A percentile compares a stretch with the other conserved stretches of the same genome.
Evolutionary conservation across 2,113 vertebrate genomes (phyloP).

Genomic region (Cebus imitator): DNA sequence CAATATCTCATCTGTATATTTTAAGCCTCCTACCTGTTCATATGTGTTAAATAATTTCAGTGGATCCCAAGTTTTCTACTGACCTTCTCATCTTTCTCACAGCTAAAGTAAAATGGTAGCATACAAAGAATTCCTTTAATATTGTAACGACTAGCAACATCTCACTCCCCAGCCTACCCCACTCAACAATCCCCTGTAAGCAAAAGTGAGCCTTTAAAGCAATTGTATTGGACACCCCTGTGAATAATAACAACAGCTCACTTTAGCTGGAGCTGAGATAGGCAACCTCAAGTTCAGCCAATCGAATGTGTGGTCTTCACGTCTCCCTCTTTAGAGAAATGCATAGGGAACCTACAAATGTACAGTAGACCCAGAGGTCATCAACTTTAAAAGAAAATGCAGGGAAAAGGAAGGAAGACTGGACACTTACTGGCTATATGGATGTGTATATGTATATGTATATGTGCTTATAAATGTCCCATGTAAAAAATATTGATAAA

Average conservation of each 20-base stretch:
- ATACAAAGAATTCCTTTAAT: background rate
- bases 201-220: background rate
- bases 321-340: background rate
- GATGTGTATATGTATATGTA: accelerated
- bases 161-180: background rate
- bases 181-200: background rate
- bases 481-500: background rate
- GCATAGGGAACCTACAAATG: background rate
- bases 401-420: background rate
- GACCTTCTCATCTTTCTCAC: background rate
- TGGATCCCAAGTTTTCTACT: background rate
- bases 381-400: background rate
- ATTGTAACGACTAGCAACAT: background rate
- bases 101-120: background rate
- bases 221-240: too few relatives aligned
- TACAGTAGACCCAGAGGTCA: background rate
- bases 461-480: background rate
- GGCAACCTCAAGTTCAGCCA: background rate
- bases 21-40: background rate
- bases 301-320: background rate
- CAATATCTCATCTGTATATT: conserved; percentile 13
- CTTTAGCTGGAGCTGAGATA: background rate
- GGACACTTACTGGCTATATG: background rate
- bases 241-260: background rate
- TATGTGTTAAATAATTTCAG: background rate